Conservation (phyloP, 2,797 vertebrate genomes). For the Forpus xanthops region DNA sequence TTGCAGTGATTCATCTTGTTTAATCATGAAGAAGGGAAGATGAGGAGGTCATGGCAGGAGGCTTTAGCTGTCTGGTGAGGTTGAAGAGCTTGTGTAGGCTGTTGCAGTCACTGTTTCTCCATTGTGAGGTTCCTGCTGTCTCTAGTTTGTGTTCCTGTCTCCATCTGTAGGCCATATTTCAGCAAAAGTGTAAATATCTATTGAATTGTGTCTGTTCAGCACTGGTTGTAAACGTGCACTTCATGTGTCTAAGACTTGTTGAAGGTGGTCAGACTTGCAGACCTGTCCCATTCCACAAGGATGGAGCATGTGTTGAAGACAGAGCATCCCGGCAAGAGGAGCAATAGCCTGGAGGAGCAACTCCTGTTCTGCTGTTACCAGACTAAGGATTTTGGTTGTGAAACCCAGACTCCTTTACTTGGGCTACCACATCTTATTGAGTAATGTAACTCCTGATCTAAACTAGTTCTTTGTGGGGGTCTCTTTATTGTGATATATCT, state of each 20-base stretch:
- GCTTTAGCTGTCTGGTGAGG: not conserved
- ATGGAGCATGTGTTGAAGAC: not conserved
- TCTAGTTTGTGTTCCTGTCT: not conserved
- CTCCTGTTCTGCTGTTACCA: not conserved
- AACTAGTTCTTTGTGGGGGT: not conserved
- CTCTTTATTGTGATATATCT: not conserved
- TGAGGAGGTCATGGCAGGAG: not conserved
- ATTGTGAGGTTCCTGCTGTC: not conserved
- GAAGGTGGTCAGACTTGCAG: not conserved
- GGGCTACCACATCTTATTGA: not conserved
- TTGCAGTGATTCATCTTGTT: not conserved
- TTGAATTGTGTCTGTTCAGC: not conserved
- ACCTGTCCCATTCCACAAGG: accelerated
- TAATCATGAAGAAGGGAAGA: not conserved
- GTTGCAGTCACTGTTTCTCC: not conserved
- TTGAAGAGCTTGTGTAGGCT: not conserved
- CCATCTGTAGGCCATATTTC: not conserved
- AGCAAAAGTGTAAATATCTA: not conserved
- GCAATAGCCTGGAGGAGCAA: not conserved
- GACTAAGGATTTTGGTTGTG: not conserved
- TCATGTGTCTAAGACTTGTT: not conserved
- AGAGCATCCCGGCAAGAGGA: not conserved
- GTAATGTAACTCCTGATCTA: not conserved
- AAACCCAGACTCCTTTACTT: not conserved
- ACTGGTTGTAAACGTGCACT: not conserved